A percentile compares a stretch with the other conserved stretches of the same genome.
Conservation (phyloP, 1,140 invertebrate species). For the Musca vetustissima region DNA sequence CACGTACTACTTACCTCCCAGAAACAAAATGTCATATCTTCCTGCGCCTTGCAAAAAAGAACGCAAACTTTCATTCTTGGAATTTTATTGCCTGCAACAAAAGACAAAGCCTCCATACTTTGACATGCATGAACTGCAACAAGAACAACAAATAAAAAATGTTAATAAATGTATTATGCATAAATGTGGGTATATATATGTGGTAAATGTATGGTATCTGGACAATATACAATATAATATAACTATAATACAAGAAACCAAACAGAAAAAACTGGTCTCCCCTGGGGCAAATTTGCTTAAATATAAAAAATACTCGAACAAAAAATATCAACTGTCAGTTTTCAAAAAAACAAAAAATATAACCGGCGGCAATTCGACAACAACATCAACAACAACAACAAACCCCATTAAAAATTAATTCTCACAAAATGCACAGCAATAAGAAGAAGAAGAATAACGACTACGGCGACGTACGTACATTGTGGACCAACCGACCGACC, state of each 20-base stretch:
- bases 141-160: constrained; percentile 7
- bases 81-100: not conserved
- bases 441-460: constrained; percentile 1
- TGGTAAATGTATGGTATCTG: not conserved
- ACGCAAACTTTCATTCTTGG: constrained; percentile 1
- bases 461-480: not conserved
- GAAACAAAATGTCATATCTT: too few relatives aligned
- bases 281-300: constrained; percentile 16
- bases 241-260: constrained; percentile 3
- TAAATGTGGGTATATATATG: not conserved
- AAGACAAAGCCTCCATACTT: not conserved
- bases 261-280: constrained; percentile 16
- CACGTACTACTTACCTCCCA: too few relatives aligned
- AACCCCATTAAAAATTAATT: constrained; percentile 31
- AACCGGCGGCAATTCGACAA: constrained; percentile 18
- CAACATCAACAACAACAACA: constrained; percentile 2
- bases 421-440: constrained; percentile 24
- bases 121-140: not conserved
- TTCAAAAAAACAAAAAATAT: constrained; percentile 18
- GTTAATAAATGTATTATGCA: constrained; percentile 19
- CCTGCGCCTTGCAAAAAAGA: not conserved
- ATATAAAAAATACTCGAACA: not conserved
- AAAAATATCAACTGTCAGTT: constrained; percentile 31
- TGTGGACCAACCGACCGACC: not conserved
- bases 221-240: constrained; percentile 6